Base-by-base conservation (phyloP, 2,113 vertebrate genomes). In the Elaphurus davidianus region DNA sequence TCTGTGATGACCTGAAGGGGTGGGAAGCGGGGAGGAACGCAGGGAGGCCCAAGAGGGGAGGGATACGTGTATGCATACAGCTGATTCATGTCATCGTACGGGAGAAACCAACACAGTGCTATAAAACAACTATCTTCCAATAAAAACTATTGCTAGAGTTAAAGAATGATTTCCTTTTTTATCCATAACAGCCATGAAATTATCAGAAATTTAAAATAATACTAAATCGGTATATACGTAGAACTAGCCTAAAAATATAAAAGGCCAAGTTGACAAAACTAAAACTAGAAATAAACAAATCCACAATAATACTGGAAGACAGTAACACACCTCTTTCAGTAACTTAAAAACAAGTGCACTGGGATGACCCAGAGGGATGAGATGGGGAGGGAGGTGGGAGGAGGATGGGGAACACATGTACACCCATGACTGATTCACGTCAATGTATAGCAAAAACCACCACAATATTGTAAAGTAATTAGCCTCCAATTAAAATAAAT, bases 11-110 rank as follows among this genome's bases (percentile, higher is more conserved):
- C 36, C 71, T 43, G 3, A 27, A 3, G 2, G 0, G 36, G 36
- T 27, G 71, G 36, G 12, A 43, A 43, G 23, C 1, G 21, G 36
- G 5, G 0, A 43, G 36, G 7, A 3, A 16, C 14, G 6, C 6
- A 76, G 36, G 11, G 71, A 43, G 11, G 21, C 36, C 7, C 23
- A 14, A 43, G 23, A 76, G 71, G 36, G 36, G 13, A 76, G 71
- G 36, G 21, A 43, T 14, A 27, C 0, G 3, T 2, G 36, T 27
- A 3, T 25, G 12, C 12, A 3, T 14, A 7, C 12, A 27, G 21
- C 71, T 43, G 36, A 76, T 43, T 76, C 71, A 4, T 27, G 71
- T 7, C 43, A 71, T 43, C 6, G 2, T 43, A 25, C 2, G 0
- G 13, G 12, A 76, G 36, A 76, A 76, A 43, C 21, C 14, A 25